Evolutionary conservation across 2,888 invertebrate genomes (phyloP).

Genomic region (Anoplius nigerrimus): DNA sequence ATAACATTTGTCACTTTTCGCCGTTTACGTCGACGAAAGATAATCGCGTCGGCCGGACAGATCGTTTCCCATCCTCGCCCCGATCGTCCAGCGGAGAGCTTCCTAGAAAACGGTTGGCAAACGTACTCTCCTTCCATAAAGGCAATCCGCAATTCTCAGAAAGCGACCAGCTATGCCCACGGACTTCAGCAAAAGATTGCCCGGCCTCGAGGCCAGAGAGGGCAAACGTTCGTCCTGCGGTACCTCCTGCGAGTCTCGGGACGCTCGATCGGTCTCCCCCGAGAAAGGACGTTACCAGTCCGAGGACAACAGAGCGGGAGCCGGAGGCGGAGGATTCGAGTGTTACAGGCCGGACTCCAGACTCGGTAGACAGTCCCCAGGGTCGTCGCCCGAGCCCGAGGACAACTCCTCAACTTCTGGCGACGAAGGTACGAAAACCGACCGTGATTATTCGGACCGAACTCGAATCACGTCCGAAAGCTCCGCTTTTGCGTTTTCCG

Average conservation of each 20-base stretch:
- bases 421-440: conserved; percentile 69
- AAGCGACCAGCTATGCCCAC: conserved; percentile 68
- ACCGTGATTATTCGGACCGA: not conserved
- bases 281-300: conserved; percentile 7
- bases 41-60: too few relatives aligned
- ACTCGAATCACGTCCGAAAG: not conserved
- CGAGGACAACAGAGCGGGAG: conserved; percentile 7
- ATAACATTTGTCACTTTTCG: too few relatives aligned
- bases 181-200: conserved; percentile 66
- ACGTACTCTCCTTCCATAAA: too few relatives aligned
- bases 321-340: conserved; percentile 35
- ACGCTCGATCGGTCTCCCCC: conserved; percentile 49
- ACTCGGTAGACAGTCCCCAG: conserved; percentile 43
- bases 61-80: too few relatives aligned
- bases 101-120: too few relatives aligned
- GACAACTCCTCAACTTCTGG: conserved; percentile 71
- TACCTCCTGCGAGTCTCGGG: conserved; percentile 44
- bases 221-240: conserved; percentile 26
- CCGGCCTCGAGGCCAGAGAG: conserved; percentile 56
- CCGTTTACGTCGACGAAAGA: too few relatives aligned
- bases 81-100: too few relatives aligned
- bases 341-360: conserved; percentile 44
- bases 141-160: conserved; percentile 51
- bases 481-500: too few relatives aligned
- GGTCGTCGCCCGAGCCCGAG: conserved; percentile 70